Conservation (phyloP, 2,888 invertebrate species). For the Gymnoscelis rufifasciata region DNA sequence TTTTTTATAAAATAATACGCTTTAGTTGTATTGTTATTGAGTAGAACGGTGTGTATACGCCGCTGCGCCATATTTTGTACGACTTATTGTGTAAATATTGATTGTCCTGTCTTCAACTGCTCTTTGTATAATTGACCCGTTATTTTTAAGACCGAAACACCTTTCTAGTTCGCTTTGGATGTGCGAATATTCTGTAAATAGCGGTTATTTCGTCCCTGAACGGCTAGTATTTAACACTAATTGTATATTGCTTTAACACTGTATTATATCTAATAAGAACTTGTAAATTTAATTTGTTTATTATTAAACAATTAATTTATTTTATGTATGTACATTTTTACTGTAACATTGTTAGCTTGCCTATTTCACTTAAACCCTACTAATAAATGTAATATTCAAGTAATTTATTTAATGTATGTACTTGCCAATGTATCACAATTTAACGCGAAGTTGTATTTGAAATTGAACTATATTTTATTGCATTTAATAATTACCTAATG, state of each 20-base stretch:
- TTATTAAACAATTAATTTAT: slow-evolving; percentile 55
- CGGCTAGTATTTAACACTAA: slow-evolving; percentile 25
- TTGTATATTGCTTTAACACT: slow-evolving; percentile 38
- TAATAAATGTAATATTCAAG: slow-evolving; percentile 27
- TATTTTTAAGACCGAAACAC: no score
- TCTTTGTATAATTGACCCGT: background rate
- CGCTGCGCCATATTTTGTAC: slow-evolving; percentile 8
- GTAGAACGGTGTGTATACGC: background rate
- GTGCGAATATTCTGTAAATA: slow-evolving; percentile 9
- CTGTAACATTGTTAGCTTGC: slow-evolving; percentile 56
- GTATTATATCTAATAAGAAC: slow-evolving; percentile 29
- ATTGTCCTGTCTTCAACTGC: background rate
- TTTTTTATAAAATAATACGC: no score
- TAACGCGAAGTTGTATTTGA: slow-evolving; percentile 21
- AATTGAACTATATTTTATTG: no score
- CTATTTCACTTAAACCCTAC: slow-evolving; percentile 43
- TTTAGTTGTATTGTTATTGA: slow-evolving; percentile 4
- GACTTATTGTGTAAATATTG: slow-evolving; percentile 7
- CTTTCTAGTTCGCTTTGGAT: no score
- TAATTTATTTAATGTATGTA: slow-evolving; percentile 29
- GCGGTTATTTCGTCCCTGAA: slow-evolving; percentile 1
- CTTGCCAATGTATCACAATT: slow-evolving; percentile 67
- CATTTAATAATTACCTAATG: background rate
- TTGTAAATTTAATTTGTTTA: slow-evolving; percentile 39
- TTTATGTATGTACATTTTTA: slow-evolving; percentile 54